Conservation (phyloP, 2,797 vertebrate species). For the Sciaenops ocellatus region DNA sequence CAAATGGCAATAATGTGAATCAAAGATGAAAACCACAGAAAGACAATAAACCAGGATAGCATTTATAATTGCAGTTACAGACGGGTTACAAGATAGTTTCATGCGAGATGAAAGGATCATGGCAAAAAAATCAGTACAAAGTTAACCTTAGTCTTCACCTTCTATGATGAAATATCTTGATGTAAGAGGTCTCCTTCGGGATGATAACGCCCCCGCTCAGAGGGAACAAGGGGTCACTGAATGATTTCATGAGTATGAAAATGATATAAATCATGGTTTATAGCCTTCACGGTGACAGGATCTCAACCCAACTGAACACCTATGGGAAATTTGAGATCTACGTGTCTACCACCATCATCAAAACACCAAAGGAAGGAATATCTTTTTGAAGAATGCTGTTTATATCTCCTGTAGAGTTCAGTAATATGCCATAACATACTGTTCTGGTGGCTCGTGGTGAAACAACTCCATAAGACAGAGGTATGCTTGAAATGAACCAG, state of each 20-base stretch:
- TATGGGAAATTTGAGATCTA: background rate
- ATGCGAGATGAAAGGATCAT: constrained; percentile 20
- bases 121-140: constrained; percentile 22
- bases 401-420: background rate
- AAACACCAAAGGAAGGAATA: too few relatives aligned
- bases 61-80: too few relatives aligned
- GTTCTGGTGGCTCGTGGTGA: too few relatives aligned
- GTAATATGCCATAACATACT: too few relatives aligned
- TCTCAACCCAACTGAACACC: background rate
- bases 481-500: too few relatives aligned
- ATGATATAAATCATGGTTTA: constrained; percentile 28
- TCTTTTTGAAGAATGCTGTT: background rate
- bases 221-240: constrained; percentile 8
- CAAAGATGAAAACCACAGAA: background rate
- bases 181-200: background rate
- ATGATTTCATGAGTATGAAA: constrained; percentile 20
- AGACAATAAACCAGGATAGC: background rate
- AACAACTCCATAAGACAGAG: too few relatives aligned
- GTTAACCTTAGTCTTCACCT: constrained; percentile 41
- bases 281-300: background rate
- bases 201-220: constrained; percentile 9
- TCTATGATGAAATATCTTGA: constrained; percentile 36
- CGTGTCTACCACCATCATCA: too few relatives aligned
- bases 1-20: constrained; percentile 9
- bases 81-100: constrained; percentile 4